phyloP scores from a whole-genome alignment of 2,797 vertebrate genomes.

The Argentina silus region DNA sequence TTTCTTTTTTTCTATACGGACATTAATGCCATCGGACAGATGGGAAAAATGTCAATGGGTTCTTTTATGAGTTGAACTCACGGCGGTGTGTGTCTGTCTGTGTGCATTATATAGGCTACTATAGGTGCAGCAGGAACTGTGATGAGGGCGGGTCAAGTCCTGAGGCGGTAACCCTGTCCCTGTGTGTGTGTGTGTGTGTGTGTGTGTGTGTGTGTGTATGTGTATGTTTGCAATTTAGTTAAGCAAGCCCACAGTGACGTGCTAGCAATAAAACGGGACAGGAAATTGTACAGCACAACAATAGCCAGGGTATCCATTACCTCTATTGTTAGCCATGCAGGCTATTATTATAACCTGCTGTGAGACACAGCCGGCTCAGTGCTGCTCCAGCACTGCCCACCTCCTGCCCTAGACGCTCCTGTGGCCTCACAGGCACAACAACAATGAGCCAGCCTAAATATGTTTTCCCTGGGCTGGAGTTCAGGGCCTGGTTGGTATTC shows the following conservation, averaged over 20 bases:
- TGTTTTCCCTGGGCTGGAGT: neutral
- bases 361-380: conserved; percentile 62
- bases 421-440: conserved; percentile 34
- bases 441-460: conserved; percentile 2
- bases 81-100: neutral
- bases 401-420: neutral
- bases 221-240: conserved; percentile 18
- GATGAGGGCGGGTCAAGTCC: conserved; percentile 35
- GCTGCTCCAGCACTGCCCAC: conserved; percentile 61
- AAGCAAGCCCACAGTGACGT: conserved; percentile 11
- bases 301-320: conserved; percentile 75
- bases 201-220: conserved; percentile 51
- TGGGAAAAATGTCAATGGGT: too few relatives aligned
- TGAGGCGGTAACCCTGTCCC: conserved; percentile 34
- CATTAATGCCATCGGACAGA: too few relatives aligned
- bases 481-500: conserved; percentile 4
- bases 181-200: conserved; percentile 40
- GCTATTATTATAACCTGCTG: conserved; percentile 69
- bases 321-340: conserved; percentile 74
- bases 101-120: neutral
- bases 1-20: too few relatives aligned
- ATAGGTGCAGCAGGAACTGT: conserved; percentile 22
- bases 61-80: too few relatives aligned
- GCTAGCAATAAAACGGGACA: conserved; percentile 55
- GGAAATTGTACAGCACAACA: conserved; percentile 66